A percentile compares a stretch with the other conserved stretches of the same genome.
These are phyloP conservation scores for Drosophila ochracea DNA, from an alignment of 2,888 invertebrate species.

Conservation along the genomic window DNA sequence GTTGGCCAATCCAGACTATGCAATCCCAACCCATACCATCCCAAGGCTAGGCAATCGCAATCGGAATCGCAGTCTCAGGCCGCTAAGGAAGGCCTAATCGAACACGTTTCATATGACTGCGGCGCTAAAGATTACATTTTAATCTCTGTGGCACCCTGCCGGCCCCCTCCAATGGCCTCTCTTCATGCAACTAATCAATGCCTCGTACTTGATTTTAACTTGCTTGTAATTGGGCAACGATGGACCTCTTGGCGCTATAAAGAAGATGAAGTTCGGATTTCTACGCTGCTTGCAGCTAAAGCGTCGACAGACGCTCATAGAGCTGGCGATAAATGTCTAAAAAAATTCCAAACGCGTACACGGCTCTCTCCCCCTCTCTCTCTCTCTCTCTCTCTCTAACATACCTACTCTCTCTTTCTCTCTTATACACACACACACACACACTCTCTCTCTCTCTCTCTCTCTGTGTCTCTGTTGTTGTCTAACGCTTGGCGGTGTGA, in stretches of 20 bases:
- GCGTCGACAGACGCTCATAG: slow-evolving; percentile 60
- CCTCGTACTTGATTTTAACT: slow-evolving; percentile 80
- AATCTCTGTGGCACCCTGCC: slow-evolving; percentile 56
- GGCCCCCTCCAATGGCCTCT: slow-evolving; percentile 9
- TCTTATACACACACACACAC: background rate
- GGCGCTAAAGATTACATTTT: slow-evolving; percentile 81
- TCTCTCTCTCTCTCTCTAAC: background rate
- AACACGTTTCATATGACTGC: slow-evolving; percentile 79
- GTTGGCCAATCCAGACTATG: slow-evolving; percentile 59
- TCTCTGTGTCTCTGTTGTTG: slow-evolving; percentile 17
- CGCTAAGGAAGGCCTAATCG: slow-evolving; percentile 70
- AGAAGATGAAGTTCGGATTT: slow-evolving; percentile 35
- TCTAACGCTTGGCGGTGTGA: slow-evolving; percentile 63
- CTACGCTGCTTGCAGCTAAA: slow-evolving; percentile 9
- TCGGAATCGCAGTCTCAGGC: slow-evolving; percentile 28
- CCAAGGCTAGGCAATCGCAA: slow-evolving; percentile 20
- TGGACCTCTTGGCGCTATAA: slow-evolving; percentile 62
- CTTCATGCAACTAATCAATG: slow-evolving; percentile 73
- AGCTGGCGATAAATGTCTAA: slow-evolving; percentile 72
- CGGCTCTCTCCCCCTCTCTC: slow-evolving; percentile 2
- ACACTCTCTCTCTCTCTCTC: background rate
- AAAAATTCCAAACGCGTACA: slow-evolving; percentile 75
- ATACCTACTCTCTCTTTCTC: background rate
- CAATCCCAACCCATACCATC: background rate
- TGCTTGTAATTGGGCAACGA: slow-evolving; percentile 79